Percentiles rank a stretch among this genome's conserved stretches.
Evolutionary conservation across 2,797 vertebrate genomes (phyloP).

Genomic region (Amniataba percoides): DNA sequence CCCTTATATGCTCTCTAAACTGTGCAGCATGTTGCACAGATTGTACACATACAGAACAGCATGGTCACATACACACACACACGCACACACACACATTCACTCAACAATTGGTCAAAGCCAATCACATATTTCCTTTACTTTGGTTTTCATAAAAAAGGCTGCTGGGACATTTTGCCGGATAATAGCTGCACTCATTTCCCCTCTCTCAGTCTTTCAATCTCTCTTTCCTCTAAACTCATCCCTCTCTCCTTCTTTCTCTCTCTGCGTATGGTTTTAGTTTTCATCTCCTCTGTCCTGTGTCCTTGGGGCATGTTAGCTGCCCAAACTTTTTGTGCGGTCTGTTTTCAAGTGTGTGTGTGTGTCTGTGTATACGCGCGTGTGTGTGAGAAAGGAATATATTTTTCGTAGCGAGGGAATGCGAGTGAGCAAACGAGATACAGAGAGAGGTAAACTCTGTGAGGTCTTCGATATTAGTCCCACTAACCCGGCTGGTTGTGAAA

Average conservation of each 20-base stretch:
- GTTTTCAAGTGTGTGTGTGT: slow-evolving; percentile 51
- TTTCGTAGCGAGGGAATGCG: slow-evolving; percentile 12
- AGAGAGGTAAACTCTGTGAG: slow-evolving; percentile 70
- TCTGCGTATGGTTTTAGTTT: slow-evolving; percentile 77
- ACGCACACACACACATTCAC: background rate
- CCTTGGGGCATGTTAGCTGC: slow-evolving; percentile 66
- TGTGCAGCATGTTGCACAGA: background rate
- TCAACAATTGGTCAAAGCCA: slow-evolving; percentile 32
- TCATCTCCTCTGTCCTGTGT: slow-evolving; percentile 63
- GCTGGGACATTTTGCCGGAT: slow-evolving; percentile 52
- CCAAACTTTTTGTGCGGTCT: slow-evolving; percentile 70
- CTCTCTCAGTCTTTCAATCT: slow-evolving; percentile 52
- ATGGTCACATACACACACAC: background rate
- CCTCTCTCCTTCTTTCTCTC: slow-evolving; percentile 20
- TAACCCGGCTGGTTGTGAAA: slow-evolving; percentile 75
- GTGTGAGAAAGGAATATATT: slow-evolving; percentile 36
- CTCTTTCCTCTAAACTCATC: slow-evolving; percentile 44
- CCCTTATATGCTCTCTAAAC: background rate
- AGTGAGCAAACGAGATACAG: slow-evolving; percentile 40
- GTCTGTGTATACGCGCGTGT: slow-evolving; percentile 51
- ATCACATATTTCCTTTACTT: slow-evolving; percentile 63
- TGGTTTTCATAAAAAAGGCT: slow-evolving; percentile 64
- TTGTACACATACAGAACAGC: slow-evolving; percentile 10
- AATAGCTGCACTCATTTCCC: slow-evolving; percentile 60
- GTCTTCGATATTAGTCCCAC: slow-evolving; percentile 73